Evolutionary conservation across 2,888 invertebrate genomes (phyloP), one percentile per base, ranked within the genome.

Genomic region (Aleiodes testaceus): DNA sequence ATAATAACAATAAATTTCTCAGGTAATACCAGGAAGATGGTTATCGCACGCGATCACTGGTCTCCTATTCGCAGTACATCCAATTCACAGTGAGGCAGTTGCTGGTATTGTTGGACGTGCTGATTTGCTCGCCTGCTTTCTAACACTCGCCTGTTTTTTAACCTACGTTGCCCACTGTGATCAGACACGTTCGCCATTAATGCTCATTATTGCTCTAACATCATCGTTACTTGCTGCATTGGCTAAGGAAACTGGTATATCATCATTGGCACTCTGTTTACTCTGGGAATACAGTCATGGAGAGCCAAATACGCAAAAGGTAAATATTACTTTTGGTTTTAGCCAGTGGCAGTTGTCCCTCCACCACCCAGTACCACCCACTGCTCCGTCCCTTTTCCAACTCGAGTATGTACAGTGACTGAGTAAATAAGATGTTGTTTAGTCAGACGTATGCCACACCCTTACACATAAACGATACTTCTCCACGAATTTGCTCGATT

Each of bases 1-100:
- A 45, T 11, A 47, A 30, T 7, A 4, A 12, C 9, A 26, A 65
- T n/a, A 20, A 47, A 65, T 22, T 61, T 80, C 75, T 14, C 81
- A 87, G 85, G 88, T 95, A 75, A 92, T 94, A 67, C 88, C 89
- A 59, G 89, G 90, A 74, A 91, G 90, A 82, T 89, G 90, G 79
- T 90, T 93, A 79, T 94, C 94, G 44, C 91, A 93, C 64, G 90
- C 92, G 66, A 91, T 95, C 36, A 91, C 97, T 0, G 96, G 96
- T 0, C 89, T 97, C 7, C 90, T 97, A 49, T 99, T 99, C 87
- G 97, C 98, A 42, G 93, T 94, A 1, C 98, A 99, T 88, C 98
- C 98, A 12, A 93, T 99, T 80, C 98, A 98, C 89, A 96, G 97
- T 3, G 99, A 99, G 88, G 97, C 98, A 0, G 98, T 98, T 42